A percentile compares a stretch with the other conserved stretches of the same genome.
Evolutionary conservation across 2,797 vertebrate genomes (phyloP).

Genomic region (Helicolenus hilgendorfi): DNA sequence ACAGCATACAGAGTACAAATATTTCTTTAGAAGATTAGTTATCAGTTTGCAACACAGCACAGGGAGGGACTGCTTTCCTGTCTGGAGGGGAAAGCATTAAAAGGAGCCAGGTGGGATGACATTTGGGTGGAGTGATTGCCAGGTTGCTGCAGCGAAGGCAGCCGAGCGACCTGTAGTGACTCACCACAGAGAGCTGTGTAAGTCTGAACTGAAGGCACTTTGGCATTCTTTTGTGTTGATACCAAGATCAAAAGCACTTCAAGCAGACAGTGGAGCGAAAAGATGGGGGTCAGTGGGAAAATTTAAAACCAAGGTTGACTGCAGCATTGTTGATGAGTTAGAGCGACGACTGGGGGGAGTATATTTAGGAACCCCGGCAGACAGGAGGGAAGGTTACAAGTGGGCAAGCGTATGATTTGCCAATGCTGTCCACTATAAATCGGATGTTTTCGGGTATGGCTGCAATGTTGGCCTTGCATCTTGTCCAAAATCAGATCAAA

Average conservation of each 20-base stretch:
- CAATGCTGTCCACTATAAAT: background rate
- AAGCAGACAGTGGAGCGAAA: constrained; percentile 6
- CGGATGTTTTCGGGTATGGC: background rate
- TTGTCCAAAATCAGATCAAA: background rate
- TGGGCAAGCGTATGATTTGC: background rate
- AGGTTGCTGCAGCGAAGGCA: constrained; percentile 40
- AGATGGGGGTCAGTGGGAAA: constrained; percentile 15
- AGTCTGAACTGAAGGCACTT: constrained; percentile 33
- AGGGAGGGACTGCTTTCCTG: background rate
- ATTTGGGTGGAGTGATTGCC: constrained; percentile 59
- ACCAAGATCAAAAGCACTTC: constrained; percentile 27
- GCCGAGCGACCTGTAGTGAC: constrained; percentile 43
- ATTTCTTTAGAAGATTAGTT: background rate
- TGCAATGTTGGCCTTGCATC: background rate
- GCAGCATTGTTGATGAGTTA: constrained; percentile 24
- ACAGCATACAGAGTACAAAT: background rate
- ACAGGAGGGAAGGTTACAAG: background rate
- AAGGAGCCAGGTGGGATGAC: constrained; percentile 60
- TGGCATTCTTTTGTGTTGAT: constrained; percentile 38
- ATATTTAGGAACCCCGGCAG: constrained; percentile 14
- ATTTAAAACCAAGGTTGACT: constrained; percentile 28
- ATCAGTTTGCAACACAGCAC: background rate
- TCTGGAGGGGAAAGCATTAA: constrained; percentile 33
- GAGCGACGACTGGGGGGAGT: constrained; percentile 1
- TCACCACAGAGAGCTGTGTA: constrained; percentile 6